phyloP scores from a whole-genome alignment of 2,888 invertebrate genomes.

The Andrena praecox region DNA sequence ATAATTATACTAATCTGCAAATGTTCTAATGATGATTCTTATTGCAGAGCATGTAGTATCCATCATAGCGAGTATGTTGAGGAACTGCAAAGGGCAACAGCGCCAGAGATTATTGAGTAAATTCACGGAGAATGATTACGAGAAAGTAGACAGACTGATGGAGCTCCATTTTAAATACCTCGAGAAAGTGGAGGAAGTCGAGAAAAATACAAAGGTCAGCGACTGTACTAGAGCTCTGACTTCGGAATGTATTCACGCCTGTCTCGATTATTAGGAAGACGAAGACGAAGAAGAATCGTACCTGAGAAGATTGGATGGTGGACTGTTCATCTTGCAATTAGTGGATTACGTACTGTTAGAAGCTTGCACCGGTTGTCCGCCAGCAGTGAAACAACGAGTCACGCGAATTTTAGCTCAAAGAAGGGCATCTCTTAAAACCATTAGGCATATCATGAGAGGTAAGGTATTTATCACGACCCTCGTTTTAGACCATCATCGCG shows the following conservation, averaged over 20 bases:
- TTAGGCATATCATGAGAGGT: constrained; percentile 97
- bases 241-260: neutral
- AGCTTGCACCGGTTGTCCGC: constrained; percentile 90
- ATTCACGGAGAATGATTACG: constrained; percentile 99
- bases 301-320: constrained; percentile 95
- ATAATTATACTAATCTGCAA: neutral
- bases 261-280: constrained; percentile 86
- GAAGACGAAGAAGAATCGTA: constrained; percentile 95
- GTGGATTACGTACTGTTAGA: constrained; percentile 96
- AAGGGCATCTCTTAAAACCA: constrained; percentile 96
- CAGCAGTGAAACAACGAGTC: constrained; percentile 93
- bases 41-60: constrained; percentile 95
- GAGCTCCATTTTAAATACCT: constrained; percentile 99
- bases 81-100: constrained; percentile 96
- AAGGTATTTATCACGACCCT: constrained; percentile 33
- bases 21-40: neutral
- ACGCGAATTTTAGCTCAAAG: constrained; percentile 95
- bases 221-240: neutral
- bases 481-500: neutral
- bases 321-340: constrained; percentile 97
- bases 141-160: constrained; percentile 98
- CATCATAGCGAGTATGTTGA: constrained; percentile 96
- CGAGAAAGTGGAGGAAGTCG: constrained; percentile 95
- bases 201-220: constrained; percentile 88
- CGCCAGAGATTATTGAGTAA: constrained; percentile 96